Percentiles rank a stretch among this genome's conserved stretches.
Conservation (phyloP, 2,888 invertebrate genomes). For the Andrena flavipes region DNA sequence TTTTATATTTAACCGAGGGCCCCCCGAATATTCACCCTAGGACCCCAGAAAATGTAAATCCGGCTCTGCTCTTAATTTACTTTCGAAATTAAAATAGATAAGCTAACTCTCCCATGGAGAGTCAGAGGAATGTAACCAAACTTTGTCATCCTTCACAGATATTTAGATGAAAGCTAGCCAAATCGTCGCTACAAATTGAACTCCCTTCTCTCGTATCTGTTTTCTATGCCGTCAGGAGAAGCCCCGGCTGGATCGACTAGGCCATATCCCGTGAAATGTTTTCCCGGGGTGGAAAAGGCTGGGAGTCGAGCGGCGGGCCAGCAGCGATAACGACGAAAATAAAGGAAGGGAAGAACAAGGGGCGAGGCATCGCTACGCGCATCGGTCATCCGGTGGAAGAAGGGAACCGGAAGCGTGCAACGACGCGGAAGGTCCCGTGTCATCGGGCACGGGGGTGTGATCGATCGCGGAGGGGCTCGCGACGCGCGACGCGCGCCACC, state of each 20-base stretch:
- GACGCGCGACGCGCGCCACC: constrained; percentile 12
- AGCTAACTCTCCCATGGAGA: too few species aligned
- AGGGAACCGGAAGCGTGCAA: constrained; percentile 28
- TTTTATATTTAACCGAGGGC: too few species aligned
- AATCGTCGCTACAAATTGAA: too few species aligned
- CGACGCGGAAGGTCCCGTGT: constrained; percentile 31
- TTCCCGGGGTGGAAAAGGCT: background rate
- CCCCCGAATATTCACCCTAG: too few species aligned
- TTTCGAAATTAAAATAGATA: too few species aligned
- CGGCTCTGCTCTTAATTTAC: too few species aligned
- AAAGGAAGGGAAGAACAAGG: background rate
- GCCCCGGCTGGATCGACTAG: background rate
- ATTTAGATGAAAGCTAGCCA: too few species aligned
- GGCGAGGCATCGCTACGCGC: background rate
- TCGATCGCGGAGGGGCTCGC: constrained; percentile 40
- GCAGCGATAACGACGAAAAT: constrained; percentile 1
- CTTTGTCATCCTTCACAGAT: background rate
- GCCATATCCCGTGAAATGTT: background rate
- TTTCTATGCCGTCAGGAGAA: background rate
- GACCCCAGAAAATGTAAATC: too few species aligned
- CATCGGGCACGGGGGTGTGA: constrained; percentile 40
- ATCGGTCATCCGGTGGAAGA: constrained; percentile 29
- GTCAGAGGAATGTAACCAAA: background rate
- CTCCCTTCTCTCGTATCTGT: background rate
- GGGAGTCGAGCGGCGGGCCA: background rate